phyloP scores from a whole-genome alignment of 2,888 invertebrate species.

The Mactromeris polynyma region DNA sequence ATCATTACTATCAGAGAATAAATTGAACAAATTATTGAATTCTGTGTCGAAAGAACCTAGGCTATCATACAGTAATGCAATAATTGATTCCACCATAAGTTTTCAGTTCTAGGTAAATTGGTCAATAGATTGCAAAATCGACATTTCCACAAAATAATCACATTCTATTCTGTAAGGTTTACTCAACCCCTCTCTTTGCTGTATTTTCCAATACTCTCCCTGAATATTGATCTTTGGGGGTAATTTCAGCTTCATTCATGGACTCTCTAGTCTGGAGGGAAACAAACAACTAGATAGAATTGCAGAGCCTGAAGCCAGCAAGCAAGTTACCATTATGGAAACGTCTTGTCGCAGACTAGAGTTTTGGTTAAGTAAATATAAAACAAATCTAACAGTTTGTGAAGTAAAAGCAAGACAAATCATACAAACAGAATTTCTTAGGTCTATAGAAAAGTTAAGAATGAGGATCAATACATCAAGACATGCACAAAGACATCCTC shows the following conservation, averaged over 20 bases:
- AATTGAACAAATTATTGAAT: not conserved
- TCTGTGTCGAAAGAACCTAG: not conserved
- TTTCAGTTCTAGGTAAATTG: not conserved
- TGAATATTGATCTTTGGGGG: slow-evolving; percentile 14
- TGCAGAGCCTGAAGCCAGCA: not conserved
- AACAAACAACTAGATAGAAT: not conserved
- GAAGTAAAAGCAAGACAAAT: not conserved
- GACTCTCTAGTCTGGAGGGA: slow-evolving; percentile 13
- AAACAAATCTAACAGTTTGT: not conserved
- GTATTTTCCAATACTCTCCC: slow-evolving; percentile 13
- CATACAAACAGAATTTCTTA: not conserved
- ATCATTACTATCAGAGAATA: not conserved
- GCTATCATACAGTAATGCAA: not conserved
- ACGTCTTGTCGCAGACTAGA: not conserved
- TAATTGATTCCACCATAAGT: slow-evolving; percentile 1
- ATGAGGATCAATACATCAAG: not conserved
- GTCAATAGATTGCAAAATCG: slow-evolving; percentile 21
- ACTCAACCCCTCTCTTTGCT: slow-evolving; percentile 11
- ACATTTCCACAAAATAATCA: slow-evolving; percentile 6
- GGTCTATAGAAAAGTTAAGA: not conserved
- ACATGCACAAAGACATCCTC: not conserved
- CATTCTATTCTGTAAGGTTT: not conserved
- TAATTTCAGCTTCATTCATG: slow-evolving; percentile 11
- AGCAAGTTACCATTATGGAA: not conserved
- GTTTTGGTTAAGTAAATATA: not conserved